Percentiles rank a stretch among this genome's conserved stretches.
Evolutionary conservation across 2,113 vertebrate species (phyloP).

Genomic region (Menura novaehollandiae): DNA sequence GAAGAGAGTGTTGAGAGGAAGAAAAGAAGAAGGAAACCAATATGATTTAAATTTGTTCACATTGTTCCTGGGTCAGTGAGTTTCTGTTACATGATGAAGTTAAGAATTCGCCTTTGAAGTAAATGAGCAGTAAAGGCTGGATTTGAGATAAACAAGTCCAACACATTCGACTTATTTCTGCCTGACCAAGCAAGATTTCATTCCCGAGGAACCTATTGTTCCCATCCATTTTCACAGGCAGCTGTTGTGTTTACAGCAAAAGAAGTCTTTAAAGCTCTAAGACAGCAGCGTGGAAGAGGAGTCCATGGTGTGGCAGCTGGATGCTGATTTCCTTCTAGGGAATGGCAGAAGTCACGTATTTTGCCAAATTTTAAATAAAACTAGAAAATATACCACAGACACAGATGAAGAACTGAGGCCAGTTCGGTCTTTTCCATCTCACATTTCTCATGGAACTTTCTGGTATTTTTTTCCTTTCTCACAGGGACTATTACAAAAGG

Average conservation of each 20-base stretch:
- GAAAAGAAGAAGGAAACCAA: background rate
- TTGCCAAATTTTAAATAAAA: background rate
- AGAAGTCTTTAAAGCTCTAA: background rate
- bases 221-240: background rate
- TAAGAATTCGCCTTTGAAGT: slow-evolving; percentile 32
- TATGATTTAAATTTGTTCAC: slow-evolving; percentile 50
- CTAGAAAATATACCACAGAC: background rate
- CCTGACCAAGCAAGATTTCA: slow-evolving; percentile 24
- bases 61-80: slow-evolving; percentile 55
- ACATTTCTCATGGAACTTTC: background rate
- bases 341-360: background rate
- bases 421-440: background rate
- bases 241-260: background rate
- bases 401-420: background rate
- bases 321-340: background rate
- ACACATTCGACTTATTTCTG: slow-evolving; percentile 4
- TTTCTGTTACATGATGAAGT: slow-evolving; percentile 39
- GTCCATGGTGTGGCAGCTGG: background rate
- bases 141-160: slow-evolving; percentile 7
- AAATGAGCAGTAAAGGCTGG: slow-evolving; percentile 15
- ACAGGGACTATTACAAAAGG: background rate
- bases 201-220: background rate
- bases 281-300: background rate
- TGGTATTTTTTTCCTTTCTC: background rate
- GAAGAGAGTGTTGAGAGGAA: background rate